A percentile compares a stretch with the other conserved stretches of the same genome.
Evolutionary conservation across 2,113 vertebrate species (phyloP).

Genomic region (Hyaena hyaena): DNA sequence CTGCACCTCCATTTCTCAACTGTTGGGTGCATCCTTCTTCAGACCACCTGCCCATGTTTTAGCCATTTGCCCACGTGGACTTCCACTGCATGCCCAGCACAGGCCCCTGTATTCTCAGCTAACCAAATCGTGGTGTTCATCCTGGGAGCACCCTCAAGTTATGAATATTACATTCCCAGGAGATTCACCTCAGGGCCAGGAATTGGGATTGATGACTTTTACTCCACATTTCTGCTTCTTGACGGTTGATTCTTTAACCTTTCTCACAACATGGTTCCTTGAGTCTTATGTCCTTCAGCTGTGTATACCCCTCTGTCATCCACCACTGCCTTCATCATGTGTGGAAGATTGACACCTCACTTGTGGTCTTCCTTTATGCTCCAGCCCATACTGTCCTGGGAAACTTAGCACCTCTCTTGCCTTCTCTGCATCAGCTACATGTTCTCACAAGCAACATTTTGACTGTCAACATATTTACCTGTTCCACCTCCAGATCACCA

Average conservation of each 20-base stretch:
- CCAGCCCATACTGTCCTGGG: no score
- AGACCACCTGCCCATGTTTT: background rate
- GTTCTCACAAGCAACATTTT: background rate
- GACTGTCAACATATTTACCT: background rate
- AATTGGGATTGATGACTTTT: no score
- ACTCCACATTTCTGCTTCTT: background rate
- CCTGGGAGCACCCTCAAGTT: background rate
- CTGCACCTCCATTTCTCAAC: background rate
- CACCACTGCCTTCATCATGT: background rate
- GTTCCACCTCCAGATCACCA: background rate
- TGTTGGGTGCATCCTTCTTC: background rate
- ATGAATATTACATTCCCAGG: background rate
- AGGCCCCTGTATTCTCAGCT: background rate
- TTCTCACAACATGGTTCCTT: background rate
- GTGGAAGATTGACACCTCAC: no score
- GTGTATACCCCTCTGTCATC: background rate
- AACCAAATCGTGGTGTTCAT: background rate
- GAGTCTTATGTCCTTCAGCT: background rate
- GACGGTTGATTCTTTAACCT: background rate
- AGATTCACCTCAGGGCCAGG: background rate
- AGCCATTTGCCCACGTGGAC: background rate
- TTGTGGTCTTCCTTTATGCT: no score
- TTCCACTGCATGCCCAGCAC: background rate
- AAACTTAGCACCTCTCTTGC: no score
- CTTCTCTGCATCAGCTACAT: no score